These are phyloP conservation scores for Stegodyphus dumicola DNA, from an alignment of 1,140 invertebrate genomes.

Conservation along the genomic window DNA sequence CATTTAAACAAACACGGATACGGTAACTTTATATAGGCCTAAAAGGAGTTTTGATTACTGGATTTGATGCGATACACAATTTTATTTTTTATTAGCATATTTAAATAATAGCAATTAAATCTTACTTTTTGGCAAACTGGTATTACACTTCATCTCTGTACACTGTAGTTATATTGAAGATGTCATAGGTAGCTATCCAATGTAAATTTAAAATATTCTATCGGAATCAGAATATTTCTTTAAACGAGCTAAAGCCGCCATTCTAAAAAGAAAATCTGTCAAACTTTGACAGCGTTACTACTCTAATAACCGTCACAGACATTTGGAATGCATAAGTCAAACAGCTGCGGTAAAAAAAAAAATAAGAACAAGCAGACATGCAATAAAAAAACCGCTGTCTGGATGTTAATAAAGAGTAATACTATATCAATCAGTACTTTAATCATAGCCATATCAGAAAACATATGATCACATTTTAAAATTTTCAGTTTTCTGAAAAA, in stretches of 20 bases:
- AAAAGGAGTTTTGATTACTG: too few species aligned
- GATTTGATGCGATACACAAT: too few species aligned
- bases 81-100: too few species aligned
- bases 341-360: slow-evolving; percentile 59
- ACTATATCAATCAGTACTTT: slow-evolving; percentile 34
- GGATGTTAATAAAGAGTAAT: slow-evolving; percentile 48
- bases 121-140: neutral
- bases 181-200: neutral
- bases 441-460: slow-evolving; percentile 26
- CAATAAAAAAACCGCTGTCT: slow-evolving; percentile 60
- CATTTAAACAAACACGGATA: too few species aligned
- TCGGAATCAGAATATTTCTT: slow-evolving; percentile 49
- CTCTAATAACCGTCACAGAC: slow-evolving; percentile 55
- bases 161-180: neutral
- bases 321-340: slow-evolving; percentile 58
- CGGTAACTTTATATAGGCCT: too few species aligned
- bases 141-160: neutral
- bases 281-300: slow-evolving; percentile 59
- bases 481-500: slow-evolving; percentile 18
- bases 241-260: slow-evolving; percentile 56
- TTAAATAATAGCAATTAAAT: neutral
- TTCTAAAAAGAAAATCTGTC: slow-evolving; percentile 61
- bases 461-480: slow-evolving; percentile 16
- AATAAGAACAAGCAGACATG: slow-evolving; percentile 54
- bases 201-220: slow-evolving; percentile 44